Percentiles rank a stretch among this genome's conserved stretches.
These are phyloP conservation scores for Diplodus sargus DNA, from an alignment of 2,797 vertebrate genomes.

Conservation along the genomic window DNA sequence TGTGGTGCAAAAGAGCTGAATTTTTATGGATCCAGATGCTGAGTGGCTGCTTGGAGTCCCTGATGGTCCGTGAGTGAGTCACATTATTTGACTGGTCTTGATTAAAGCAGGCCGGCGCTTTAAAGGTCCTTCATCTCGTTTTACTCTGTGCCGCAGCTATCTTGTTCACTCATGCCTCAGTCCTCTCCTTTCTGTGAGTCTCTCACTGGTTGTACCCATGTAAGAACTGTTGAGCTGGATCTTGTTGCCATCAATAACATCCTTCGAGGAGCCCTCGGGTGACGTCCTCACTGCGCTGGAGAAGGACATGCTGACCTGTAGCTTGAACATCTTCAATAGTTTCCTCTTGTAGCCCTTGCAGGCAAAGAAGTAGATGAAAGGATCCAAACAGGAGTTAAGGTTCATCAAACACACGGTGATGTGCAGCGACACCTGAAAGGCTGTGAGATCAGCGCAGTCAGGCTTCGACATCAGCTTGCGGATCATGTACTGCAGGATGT, in stretches of 20 bases:
- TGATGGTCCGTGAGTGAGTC: background rate
- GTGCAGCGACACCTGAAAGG: constrained; percentile 95
- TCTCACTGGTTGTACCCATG: constrained; percentile 28
- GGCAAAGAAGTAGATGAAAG: constrained; percentile 98
- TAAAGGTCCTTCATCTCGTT: background rate
- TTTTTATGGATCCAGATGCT: constrained; percentile 1
- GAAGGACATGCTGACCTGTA: constrained; percentile 90
- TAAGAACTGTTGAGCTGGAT: constrained; percentile 72
- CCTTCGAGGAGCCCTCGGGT: constrained; percentile 91
- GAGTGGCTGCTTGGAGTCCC: constrained; percentile 10
- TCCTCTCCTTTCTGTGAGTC: constrained; percentile 44
- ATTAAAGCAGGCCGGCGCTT: background rate
- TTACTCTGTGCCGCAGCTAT: no score
- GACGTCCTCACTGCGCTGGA: constrained; percentile 91
- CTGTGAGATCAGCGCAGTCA: constrained; percentile 82
- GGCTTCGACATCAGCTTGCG: constrained; percentile 86
- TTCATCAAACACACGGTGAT: constrained; percentile 95
- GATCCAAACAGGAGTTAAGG: constrained; percentile 95
- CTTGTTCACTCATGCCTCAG: constrained; percentile 7
- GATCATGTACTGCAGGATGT: constrained; percentile 95
- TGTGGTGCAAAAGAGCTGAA: background rate
- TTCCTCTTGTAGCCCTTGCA: constrained; percentile 98
- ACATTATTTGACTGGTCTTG: constrained; percentile 2
- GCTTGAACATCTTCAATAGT: constrained; percentile 90
- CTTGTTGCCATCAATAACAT: constrained; percentile 79